Evolutionary conservation across 2,888 invertebrate genomes (phyloP), one percentile per base, ranked within the genome.

Genomic region (Tortricodes alternella): DNA sequence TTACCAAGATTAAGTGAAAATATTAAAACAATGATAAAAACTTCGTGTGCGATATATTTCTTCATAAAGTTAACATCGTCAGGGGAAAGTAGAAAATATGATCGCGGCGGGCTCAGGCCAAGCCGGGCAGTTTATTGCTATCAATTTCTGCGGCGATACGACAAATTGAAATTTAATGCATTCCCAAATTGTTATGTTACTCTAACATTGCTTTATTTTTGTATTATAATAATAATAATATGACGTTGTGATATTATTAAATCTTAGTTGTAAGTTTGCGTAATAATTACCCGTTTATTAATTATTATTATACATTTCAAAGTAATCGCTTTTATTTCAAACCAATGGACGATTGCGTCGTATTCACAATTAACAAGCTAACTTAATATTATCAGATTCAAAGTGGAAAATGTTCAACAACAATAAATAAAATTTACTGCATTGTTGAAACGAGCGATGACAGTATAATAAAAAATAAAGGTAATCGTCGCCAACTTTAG

Each of bases 71-170:
- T 65, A 65, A 64, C 62, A 64, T 62, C 50, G 62, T 50, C 46
- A 49, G 60, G 60, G 63, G 50, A 35, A 46, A 48, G 56, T 43
- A 44, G 53, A 55, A 60, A 41, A 55, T 60, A 60, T 61, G 64
- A 49, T 49, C 23, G 29, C 41, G 43, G 35, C 41, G 46, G 46
- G 53, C 27, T 53, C 39, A 39, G 51, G 60, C 56, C 58, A 50
- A 39, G 56, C 53, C 58, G 46, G 34, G 46, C 59, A 60, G 65
- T 66, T 66, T 68, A 66, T 63, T 58, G 56, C 62, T 64, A 65
- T 67, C 68, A 68, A 66, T 68, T 62, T 66, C 57, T 62, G 63
- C 49, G 60, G 55, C 57, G 57, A 59, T 60, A 63, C 59, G 59
- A 62, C 62, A 61, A 60, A 58, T 59, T 58, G 62, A 61, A 63